Percentiles rank a stretch among this genome's conserved stretches.
These are phyloP conservation scores for Meta bourneti DNA, from an alignment of 2,888 invertebrate species.

Conservation along the genomic window DNA sequence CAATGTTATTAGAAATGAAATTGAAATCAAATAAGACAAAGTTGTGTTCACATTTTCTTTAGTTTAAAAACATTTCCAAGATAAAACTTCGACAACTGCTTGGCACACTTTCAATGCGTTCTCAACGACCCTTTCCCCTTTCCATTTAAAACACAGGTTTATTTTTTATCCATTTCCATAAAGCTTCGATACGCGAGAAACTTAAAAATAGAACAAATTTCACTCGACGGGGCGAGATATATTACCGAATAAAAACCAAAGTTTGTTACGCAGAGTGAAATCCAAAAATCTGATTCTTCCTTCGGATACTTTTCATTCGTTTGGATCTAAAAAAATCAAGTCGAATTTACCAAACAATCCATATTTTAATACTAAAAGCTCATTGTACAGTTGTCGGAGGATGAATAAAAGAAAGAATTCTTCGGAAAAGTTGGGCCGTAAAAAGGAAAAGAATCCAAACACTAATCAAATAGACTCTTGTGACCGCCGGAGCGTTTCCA, in stretches of 20 bases:
- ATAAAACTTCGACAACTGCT: background rate
- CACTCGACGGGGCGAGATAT: background rate
- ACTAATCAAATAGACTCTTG: background rate
- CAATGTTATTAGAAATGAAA: too few species aligned
- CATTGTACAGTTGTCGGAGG: background rate
- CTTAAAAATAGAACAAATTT: background rate
- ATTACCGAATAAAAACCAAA: background rate
- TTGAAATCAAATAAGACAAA: too few species aligned
- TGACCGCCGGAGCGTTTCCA: background rate
- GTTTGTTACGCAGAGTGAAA: background rate
- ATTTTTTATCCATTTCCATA: background rate
- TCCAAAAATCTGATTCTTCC: background rate
- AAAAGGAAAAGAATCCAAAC: background rate
- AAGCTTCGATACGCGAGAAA: background rate
- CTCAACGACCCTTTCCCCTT: background rate
- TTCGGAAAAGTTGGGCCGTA: background rate
- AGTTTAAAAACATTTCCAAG: background rate
- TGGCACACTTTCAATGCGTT: background rate
- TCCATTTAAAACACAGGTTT: background rate
- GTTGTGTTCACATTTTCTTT: too few species aligned
- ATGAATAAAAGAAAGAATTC: background rate
- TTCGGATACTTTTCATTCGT: too few species aligned
- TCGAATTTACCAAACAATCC: background rate
- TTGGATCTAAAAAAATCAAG: background rate
- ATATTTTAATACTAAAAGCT: slow-evolving; percentile 8